Evolutionary conservation across 2,113 vertebrate genomes (phyloP), one percentile per base, ranked within the genome.

Genomic region (Caretta caretta): DNA sequence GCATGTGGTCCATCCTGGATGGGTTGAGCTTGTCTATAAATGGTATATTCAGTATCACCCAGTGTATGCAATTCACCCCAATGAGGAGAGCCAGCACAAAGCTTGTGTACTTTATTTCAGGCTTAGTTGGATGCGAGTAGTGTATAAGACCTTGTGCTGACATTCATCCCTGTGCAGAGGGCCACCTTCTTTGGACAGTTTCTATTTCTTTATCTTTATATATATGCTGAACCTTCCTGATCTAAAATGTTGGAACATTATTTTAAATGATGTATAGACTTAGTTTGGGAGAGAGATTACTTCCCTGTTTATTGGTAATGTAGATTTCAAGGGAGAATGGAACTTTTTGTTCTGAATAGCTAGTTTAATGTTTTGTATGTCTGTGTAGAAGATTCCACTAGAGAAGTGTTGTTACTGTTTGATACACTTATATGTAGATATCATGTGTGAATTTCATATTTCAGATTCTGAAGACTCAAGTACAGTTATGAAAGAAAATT

Each of bases 361-460:
- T 65, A 6, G n/a, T 94, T 85, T 80, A 90, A 65, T 86, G 69
- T 56, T 4, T 62, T 83, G 35, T 2, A 92, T 81, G 84, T 79
- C 1, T 38, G 88, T 79, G 42, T 17, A 85, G 10, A 8, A 85
- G 84, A 7, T 81, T 91, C 82, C 87, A 3, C 82, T 84, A 83
- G 54, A 89, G 88, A 84, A 2, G 3, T 83, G 5, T n/a, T 72
- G 38, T 93, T 87, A 86, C 35, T 12, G 1, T 91, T 84, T 35
- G 35, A 10, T 54, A 1, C 72, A 42, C 93, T 94, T 94, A 79
- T 92, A 38, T 42, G 93, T 78, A 87, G 27, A 75, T 83, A 42
- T 78, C 27, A 96, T 93, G 84, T 88, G 79, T 87, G 78, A 50
- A 93, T 92, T 88, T 93, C 24, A 91, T 90, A 87, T 88, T 95